phyloP scores from a whole-genome alignment of 64 coral and sea anemone genomes.

The Catalaphyllia jardinei region DNA sequence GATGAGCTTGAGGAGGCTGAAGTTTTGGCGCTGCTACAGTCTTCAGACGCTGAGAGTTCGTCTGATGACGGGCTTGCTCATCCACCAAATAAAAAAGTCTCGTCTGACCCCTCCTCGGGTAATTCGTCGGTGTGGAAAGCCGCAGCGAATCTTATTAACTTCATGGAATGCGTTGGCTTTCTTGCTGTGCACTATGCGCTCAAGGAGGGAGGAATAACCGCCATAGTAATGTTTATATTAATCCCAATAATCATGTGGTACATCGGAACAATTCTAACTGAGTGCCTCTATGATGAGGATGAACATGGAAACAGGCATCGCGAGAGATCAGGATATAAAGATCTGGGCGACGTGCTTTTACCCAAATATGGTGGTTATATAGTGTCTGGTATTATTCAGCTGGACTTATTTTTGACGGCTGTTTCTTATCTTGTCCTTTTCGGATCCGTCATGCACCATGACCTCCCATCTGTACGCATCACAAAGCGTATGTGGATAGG shows the following conservation, averaged over 20 bases:
- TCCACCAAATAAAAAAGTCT: neutral
- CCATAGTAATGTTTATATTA: neutral
- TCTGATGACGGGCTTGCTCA: neutral
- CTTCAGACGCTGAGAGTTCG: neutral
- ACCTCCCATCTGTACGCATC: neutral
- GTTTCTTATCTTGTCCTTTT: slow-evolving; percentile 1
- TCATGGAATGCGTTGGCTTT: slow-evolving; percentile 49
- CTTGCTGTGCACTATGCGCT: slow-evolving; percentile 29
- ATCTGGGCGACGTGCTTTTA: neutral
- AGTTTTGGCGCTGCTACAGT: neutral
- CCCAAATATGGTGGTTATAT: neutral
- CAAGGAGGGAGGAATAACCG: neutral
- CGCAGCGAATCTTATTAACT: slow-evolving; percentile 27
- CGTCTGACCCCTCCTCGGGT: neutral
- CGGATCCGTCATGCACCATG: neutral
- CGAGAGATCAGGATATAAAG: slow-evolving; percentile 15
- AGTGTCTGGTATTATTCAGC: neutral
- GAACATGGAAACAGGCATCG: slow-evolving; percentile 2
- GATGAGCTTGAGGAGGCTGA: neutral
- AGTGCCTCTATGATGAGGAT: slow-evolving; percentile 21
- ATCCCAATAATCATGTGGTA: slow-evolving; percentile 12
- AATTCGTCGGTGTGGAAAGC: neutral
- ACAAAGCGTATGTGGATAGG: neutral
- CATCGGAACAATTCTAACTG: neutral
- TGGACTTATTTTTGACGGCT: neutral